Evolutionary conservation across 2,888 invertebrate species (phyloP).

Genomic region (Nomada fucata): DNA sequence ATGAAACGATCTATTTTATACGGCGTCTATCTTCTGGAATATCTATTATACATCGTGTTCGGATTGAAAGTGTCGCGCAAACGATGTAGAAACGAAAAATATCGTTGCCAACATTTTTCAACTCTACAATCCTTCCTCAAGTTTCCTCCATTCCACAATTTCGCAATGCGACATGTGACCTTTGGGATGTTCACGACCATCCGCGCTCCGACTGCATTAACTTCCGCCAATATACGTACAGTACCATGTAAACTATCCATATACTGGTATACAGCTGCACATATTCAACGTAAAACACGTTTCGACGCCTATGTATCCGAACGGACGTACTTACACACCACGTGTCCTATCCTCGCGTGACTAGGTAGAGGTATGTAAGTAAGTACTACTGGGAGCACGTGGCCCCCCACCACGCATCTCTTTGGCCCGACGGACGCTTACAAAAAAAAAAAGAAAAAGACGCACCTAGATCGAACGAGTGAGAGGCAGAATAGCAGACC

Average conservation of each 20-base stretch:
- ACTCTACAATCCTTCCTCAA: too few species aligned
- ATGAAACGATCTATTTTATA: constrained; percentile 29
- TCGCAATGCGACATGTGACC: constrained; percentile 13
- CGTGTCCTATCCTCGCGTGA: constrained; percentile 72
- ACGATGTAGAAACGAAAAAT: not conserved
- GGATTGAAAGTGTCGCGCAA: not conserved
- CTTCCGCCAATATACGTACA: not conserved
- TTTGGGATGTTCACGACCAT: not conserved
- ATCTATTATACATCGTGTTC: not conserved
- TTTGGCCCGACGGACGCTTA: constrained; percentile 32
- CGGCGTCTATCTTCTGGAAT: constrained; percentile 7
- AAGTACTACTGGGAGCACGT: constrained; percentile 67
- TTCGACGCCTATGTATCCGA: constrained; percentile 62
- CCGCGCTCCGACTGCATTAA: not conserved
- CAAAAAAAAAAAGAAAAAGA: constrained; percentile 10
- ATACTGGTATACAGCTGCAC: not conserved
- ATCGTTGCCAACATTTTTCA: too few species aligned
- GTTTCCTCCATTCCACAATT: not conserved
- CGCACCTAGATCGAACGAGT: not conserved
- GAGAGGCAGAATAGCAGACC: constrained; percentile 6
- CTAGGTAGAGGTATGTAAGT: constrained; percentile 40
- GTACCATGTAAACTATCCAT: not conserved
- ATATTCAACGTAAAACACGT: constrained; percentile 19
- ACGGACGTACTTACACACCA: constrained; percentile 61
- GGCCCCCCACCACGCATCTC: constrained; percentile 69